Base-by-base conservation (phyloP, 2,888 invertebrate species). In the Plagiodera versicolora region DNA sequence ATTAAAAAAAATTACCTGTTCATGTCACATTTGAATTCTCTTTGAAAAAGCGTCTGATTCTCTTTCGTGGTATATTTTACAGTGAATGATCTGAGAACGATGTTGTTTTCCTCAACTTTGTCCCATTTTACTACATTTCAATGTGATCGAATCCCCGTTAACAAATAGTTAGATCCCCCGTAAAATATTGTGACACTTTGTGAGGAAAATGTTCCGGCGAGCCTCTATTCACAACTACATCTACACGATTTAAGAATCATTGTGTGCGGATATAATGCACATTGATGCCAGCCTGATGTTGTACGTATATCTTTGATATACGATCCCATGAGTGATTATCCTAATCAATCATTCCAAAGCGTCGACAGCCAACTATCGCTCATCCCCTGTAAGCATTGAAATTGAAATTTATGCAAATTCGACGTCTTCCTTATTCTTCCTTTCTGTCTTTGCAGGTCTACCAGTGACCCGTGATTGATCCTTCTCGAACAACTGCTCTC, bases 331-430 rank as follows among this genome's bases (percentile, higher is more conserved):
- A 18, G 30, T 32, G 51, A 52, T 39, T 10, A 32, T 20, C 18
- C 52, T 20, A 18, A 52, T 52, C 52, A 32, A 32, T 32, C 32
- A 32, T 32, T 11, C 32, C 32, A 32, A 2, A 32, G 11, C 6
- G 32, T 32, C 10, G 32, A 32, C 32, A 35, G 30, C 19, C 19
- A 35, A 39, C 39, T 39, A 39, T 44, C 52, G 35, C 44, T 8
- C 16, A 19, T 11, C 24, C 50, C 50, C n/a, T 14, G 16, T 24
- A 17, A 14, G 39, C 39, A 52, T 52, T 52, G 39, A 52, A 52
- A 52, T 52, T 52, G n/a, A 52, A 52, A 52, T 52, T 52, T 52
- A 52, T 52, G 52, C 39, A 52, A 52, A 52, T 52, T 28, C 32
- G 52, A 18, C 32, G 44, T 52, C 39, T 35, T 52, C 20, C 52